Conservation (phyloP, 2,888 invertebrate species). For the Psylliodes chrysocephalus region DNA sequence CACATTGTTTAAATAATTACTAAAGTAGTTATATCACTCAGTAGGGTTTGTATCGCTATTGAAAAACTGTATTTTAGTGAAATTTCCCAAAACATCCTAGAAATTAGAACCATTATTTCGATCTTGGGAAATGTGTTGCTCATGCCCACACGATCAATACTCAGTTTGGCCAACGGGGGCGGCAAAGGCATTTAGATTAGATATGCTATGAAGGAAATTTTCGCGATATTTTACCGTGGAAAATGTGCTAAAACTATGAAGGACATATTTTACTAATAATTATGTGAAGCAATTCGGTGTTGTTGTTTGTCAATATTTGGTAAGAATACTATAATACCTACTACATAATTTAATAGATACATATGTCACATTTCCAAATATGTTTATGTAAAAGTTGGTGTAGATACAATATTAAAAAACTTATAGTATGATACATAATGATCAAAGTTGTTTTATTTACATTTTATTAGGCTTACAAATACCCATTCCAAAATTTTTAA, state of each 20-base stretch:
- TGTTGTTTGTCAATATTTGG: conserved; percentile 4
- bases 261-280: background rate
- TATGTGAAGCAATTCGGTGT: conserved; percentile 10
- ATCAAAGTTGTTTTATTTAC: no score
- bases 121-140: background rate
- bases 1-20: background rate
- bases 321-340: no score
- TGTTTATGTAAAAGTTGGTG: no score
- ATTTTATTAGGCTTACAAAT: no score
- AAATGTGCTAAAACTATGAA: conserved; percentile 7
- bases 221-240: background rate
- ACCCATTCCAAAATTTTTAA: no score
- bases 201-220: conserved; percentile 22
- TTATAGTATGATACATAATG: no score
- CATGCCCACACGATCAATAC: conserved; percentile 46
- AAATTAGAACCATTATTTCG: conserved; percentile 1
- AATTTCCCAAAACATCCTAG: background rate
- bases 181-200: conserved; percentile 39
- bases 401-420: no score
- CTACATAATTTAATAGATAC: background rate
- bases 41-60: background rate
- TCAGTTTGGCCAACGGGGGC: conserved; percentile 49
- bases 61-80: background rate
- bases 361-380: background rate
- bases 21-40: background rate